phyloP scores from a whole-genome alignment of 2,113 vertebrate genomes.

The Amblyornis subalaris region DNA sequence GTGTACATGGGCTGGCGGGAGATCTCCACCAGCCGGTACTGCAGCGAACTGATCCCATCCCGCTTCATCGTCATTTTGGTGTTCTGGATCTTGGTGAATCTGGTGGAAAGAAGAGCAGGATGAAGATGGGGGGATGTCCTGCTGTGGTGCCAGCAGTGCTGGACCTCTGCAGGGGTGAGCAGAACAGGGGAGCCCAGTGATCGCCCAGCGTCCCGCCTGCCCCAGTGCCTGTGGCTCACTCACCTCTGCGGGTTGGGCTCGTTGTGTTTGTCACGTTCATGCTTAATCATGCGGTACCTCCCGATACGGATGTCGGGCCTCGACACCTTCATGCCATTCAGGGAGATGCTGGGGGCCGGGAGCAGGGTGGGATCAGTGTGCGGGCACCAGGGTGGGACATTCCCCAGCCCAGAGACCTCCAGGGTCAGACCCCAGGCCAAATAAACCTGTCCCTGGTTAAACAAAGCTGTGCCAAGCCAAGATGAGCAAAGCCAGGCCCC shows the following conservation, averaged over 20 bases:
- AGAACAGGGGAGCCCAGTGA: neutral
- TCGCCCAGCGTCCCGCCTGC: rapidly evolving
- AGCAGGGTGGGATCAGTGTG: neutral
- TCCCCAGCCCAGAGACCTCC: neutral
- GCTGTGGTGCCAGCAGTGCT: neutral
- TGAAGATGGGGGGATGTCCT: neutral
- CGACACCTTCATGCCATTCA: constrained; percentile 98
- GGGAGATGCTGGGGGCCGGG: constrained; percentile 84
- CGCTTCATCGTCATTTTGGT: constrained; percentile 98
- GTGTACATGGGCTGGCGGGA: constrained; percentile 90
- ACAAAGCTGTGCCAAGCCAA: neutral
- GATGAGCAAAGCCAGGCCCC: neutral
- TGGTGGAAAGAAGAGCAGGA: constrained; percentile 23
- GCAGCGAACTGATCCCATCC: constrained; percentile 92
- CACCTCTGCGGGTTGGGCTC: constrained; percentile 98
- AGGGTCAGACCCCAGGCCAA: neutral
- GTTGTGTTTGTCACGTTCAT: constrained; percentile 98
- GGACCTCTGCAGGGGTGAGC: neutral
- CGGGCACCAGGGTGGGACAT: neutral
- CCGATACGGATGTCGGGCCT: constrained; percentile 95
- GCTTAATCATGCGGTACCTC: constrained; percentile 99
- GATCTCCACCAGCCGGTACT: constrained; percentile 86
- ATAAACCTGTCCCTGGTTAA: neutral
- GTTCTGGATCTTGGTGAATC: constrained; percentile 98
- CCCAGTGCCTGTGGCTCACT: constrained; percentile 62